Base-by-base conservation (phyloP, 2,888 invertebrate species). In the Cacoxenus indagator region DNA sequence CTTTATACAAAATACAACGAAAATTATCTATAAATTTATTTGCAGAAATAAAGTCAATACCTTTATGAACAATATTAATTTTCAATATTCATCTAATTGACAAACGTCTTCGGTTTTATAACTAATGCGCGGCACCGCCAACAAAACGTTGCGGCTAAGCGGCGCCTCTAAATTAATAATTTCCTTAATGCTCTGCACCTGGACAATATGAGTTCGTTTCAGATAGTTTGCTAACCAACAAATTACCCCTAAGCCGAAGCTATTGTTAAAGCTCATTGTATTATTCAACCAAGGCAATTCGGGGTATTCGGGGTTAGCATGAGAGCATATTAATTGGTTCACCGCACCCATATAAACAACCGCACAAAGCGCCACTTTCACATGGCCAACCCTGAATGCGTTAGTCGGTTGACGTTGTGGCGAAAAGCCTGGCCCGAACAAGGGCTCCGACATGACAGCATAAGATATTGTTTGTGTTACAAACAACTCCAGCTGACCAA, bases 401-500 rank as follows among this genome's bases (percentile, higher is more conserved):
- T 81, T 81, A 0, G 76, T 84, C 11, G 86, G 87, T 43, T 94
- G 91, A 31, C 87, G 88, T 57, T 94, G 88, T 84, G 94, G 93
- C 14, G 94, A 93, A 77, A 92, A 95, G 83, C 92, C 95, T 0
- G 95, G 93, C 6, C 96, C 95, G 6, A 97, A 88, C 2, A 97
- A 83, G 0, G 95, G 95, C 1, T 46, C 69, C 43, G 73, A 65
- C 1, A 85, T 43, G 1, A 83, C 27, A 0, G 69, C 71, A 29
- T 85, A 83, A 0, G 83, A 84, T 3, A 85, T 69, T 0, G 93
- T 94, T 17, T 96, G 96, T 0, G 96, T 91, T 0, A 95, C 90
- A 37, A 95, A 95, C 77, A 96, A 93, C 89, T 98, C 98, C 1
- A 96, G 90, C 86, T 98, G 98, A 0, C 98, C 98, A 51, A 95